A percentile compares a stretch with the other conserved stretches of the same genome.
Conservation (phyloP, 2,113 vertebrate genomes). For the Ctenomys sociabilis region DNA sequence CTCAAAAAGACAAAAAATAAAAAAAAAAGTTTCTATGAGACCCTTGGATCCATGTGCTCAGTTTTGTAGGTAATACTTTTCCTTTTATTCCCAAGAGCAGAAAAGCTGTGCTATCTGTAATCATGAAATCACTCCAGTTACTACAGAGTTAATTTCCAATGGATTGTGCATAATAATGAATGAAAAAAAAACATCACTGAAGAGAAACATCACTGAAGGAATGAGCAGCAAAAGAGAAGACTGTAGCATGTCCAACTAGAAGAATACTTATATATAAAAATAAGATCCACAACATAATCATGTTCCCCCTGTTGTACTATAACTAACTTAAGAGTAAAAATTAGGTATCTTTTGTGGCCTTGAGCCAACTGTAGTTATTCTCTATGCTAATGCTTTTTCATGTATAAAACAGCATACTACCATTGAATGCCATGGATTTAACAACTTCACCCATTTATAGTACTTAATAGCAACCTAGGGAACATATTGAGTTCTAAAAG, state of each 20-base stretch:
- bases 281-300: no score
- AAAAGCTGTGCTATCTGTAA: slow-evolving; percentile 37
- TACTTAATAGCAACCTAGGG: background rate
- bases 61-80: slow-evolving; percentile 70
- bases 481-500: background rate
- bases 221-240: no score
- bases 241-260: background rate
- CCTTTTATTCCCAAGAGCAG: slow-evolving; percentile 66
- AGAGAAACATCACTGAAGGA: background rate
- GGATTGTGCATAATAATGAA: background rate
- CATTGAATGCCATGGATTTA: no score
- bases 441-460: background rate
- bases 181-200: background rate
- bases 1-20: no score
- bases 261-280: no score
- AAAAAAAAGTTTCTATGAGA: slow-evolving; percentile 43
- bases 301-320: accelerated
- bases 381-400: background rate
- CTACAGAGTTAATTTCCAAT: background rate
- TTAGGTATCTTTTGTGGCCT: no score
- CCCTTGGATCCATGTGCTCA: slow-evolving; percentile 10
- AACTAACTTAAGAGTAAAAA: background rate
- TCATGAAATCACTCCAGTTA: slow-evolving; percentile 64
- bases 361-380: no score
- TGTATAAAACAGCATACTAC: background rate